phyloP scores from a whole-genome alignment of 2,113 vertebrate species.

The Rhabdomys dilectus region DNA sequence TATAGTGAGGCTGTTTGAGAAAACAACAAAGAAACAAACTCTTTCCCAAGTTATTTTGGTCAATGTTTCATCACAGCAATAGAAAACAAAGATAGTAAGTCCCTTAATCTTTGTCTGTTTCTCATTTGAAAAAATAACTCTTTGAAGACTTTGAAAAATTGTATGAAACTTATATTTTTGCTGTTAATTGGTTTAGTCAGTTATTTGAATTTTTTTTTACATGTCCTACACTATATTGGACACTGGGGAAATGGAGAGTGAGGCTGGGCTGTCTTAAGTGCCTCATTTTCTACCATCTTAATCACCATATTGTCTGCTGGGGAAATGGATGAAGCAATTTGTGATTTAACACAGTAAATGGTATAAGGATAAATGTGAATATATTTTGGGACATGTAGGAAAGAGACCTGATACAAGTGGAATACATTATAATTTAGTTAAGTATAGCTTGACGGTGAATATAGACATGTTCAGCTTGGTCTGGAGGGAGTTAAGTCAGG shows the following conservation, averaged over 20 bases:
- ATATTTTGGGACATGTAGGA: neutral
- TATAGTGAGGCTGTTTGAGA: neutral
- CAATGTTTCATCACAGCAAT: neutral
- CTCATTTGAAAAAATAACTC: slow-evolving; percentile 50
- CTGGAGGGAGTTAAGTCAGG: neutral
- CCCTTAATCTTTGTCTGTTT: slow-evolving; percentile 24
- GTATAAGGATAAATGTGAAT: neutral
- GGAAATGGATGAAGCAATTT: slow-evolving; percentile 40
- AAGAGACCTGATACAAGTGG: neutral
- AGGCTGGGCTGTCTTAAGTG: neutral
- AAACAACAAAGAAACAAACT: neutral
- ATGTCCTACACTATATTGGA: neutral
- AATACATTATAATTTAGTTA: neutral
- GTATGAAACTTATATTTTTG: slow-evolving; percentile 26
- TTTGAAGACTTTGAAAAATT: slow-evolving; percentile 16
- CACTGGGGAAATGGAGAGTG: neutral
- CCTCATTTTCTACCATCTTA: neutral
- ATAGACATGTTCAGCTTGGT: neutral
- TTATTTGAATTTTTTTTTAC: neutral
- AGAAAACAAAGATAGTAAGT: slow-evolving; percentile 5
- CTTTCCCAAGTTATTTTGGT: neutral
- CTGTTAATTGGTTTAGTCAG: slow-evolving; percentile 20
- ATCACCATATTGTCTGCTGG: neutral
- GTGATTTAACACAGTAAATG: neutral
- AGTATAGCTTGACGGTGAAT: neutral